Conservation (phyloP, 2,888 invertebrate genomes). For the Lasioglossum morio region DNA sequence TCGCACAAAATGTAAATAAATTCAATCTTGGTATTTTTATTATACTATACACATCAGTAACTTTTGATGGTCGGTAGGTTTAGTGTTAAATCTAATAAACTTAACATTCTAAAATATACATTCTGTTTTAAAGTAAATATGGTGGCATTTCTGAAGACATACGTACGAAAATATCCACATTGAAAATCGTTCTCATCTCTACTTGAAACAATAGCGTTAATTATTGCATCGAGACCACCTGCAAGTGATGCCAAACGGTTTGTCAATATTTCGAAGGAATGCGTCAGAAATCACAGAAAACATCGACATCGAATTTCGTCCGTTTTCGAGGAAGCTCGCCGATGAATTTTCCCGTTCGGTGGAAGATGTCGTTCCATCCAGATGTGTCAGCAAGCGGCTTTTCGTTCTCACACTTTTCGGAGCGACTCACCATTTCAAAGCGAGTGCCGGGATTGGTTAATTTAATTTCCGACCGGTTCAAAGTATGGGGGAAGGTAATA, state of each 20-base stretch:
- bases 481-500: conserved; percentile 38
- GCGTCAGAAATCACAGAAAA: neutral
- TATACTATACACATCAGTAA: too few relatives aligned
- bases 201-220: neutral
- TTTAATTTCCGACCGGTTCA: conserved; percentile 58
- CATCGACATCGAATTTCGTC: neutral
- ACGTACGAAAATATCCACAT: neutral
- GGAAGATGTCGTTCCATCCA: neutral
- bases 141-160: neutral
- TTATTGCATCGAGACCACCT: neutral
- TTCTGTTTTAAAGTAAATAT: neutral
- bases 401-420: conserved; percentile 3
- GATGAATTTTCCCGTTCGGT: neutral
- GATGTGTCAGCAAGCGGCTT: conserved; percentile 10
- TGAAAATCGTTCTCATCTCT: neutral
- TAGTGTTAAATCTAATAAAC: neutral
- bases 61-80: too few relatives aligned
- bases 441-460: conserved; percentile 46
- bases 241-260: neutral
- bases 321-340: conserved; percentile 3
- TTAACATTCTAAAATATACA: neutral
- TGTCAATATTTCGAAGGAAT: neutral
- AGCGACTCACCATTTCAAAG: conserved; percentile 40
- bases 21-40: too few relatives aligned
- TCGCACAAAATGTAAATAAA: too few relatives aligned